A percentile compares a stretch with the other conserved stretches of the same genome.
These are phyloP conservation scores for Falcaria lacertinaria DNA, from an alignment of 2,888 invertebrate genomes.

Conservation along the genomic window DNA sequence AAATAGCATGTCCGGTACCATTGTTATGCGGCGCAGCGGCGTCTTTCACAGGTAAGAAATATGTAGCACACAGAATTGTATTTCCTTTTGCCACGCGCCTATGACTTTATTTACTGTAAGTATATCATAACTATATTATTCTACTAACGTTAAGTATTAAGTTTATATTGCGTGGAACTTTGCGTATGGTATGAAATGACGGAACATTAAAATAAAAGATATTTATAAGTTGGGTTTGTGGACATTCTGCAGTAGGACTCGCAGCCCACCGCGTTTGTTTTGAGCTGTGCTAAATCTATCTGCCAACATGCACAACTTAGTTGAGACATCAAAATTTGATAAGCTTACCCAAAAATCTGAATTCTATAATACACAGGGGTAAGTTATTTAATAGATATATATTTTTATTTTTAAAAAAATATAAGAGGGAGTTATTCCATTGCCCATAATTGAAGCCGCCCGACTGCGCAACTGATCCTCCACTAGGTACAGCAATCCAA, in stretches of 20 bases:
- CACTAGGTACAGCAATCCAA: too few relatives aligned
- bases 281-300: neutral
- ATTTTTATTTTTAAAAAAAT: too few relatives aligned
- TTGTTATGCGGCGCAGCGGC: neutral
- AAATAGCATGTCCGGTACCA: neutral
- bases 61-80: neutral
- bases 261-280: neutral
- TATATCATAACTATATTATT: neutral
- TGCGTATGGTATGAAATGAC: neutral
- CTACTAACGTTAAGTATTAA: neutral
- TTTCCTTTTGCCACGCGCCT: constrained; percentile 6
- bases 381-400: neutral
- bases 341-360: neutral
- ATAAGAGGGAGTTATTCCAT: too few relatives aligned
- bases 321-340: neutral
- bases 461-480: too few relatives aligned
- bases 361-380: neutral
- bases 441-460: too few relatives aligned
- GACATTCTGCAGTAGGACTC: neutral
- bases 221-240: neutral
- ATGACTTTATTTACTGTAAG: neutral
- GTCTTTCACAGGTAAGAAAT: too few relatives aligned
- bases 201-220: too few relatives aligned
- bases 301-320: constrained; percentile 8
- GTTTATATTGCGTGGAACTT: neutral